phyloP scores from a whole-genome alignment of 2,888 invertebrate genomes.

The Chloroclysta siterata region DNA sequence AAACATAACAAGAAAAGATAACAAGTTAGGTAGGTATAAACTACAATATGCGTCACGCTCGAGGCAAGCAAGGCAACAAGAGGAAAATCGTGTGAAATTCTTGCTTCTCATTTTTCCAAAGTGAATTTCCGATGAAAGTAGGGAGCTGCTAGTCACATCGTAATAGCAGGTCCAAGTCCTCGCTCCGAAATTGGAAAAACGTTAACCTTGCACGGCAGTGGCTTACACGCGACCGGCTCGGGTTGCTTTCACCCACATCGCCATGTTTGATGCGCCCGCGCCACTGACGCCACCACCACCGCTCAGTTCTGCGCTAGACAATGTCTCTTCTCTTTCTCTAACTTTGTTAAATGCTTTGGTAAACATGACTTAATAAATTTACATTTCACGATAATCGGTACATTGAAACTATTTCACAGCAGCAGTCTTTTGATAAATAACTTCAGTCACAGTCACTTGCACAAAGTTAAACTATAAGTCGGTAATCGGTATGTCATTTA shows the following conservation, averaged over 20 bases:
- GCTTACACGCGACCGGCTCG: constrained; percentile 68
- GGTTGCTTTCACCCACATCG: constrained; percentile 73
- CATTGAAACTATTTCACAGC: too few species aligned
- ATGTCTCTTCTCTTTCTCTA: constrained; percentile 38
- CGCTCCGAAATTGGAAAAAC: constrained; percentile 79
- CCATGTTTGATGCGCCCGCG: constrained; percentile 62
- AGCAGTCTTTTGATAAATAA: too few species aligned
- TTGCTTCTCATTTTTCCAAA: constrained; percentile 65
- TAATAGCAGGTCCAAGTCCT: constrained; percentile 68
- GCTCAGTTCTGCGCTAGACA: constrained; percentile 67
- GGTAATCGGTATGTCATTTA: too few species aligned
- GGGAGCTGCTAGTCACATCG: constrained; percentile 57
- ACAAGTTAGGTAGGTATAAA: neutral
- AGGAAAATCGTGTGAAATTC: constrained; percentile 61
- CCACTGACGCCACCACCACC: constrained; percentile 31
- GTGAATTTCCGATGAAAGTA: constrained; percentile 77
- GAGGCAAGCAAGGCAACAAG: constrained; percentile 23
- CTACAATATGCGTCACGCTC: constrained; percentile 26
- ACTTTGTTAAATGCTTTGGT: too few species aligned
- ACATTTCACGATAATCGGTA: too few species aligned
- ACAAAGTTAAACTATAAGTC: too few species aligned
- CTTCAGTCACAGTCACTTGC: too few species aligned
- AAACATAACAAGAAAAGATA: neutral
- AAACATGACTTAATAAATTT: too few species aligned
- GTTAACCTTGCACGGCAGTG: constrained; percentile 76